Evolutionary conservation across 2,888 invertebrate genomes (phyloP).

Genomic region (Polyploca ridens): DNA sequence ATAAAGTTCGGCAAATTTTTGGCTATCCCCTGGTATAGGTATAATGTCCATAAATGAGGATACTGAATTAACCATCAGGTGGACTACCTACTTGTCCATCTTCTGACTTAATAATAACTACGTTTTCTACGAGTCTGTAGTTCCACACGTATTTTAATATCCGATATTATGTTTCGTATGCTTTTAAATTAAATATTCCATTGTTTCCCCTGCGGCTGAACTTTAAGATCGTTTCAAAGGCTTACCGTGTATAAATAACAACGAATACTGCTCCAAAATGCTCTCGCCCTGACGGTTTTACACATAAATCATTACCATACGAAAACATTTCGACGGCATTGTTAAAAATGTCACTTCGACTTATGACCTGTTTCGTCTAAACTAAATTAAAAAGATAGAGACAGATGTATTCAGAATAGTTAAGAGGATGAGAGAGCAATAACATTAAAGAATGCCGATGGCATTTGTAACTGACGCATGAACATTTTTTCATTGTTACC

Average conservation of each 20-base stretch:
- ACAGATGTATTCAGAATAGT: slow-evolving; percentile 51
- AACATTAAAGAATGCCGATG: slow-evolving; percentile 73
- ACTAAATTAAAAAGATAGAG: slow-evolving; percentile 74
- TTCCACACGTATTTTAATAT: slow-evolving; percentile 14
- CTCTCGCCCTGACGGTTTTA: slow-evolving; percentile 67
- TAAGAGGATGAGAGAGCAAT: slow-evolving; percentile 55
- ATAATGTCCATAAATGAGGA: too few relatives aligned
- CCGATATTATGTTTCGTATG: slow-evolving; percentile 26
- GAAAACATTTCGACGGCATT: slow-evolving; percentile 82
- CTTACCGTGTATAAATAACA: slow-evolving; percentile 65
- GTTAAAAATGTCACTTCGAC: slow-evolving; percentile 83
- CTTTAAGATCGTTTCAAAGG: slow-evolving; percentile 61
- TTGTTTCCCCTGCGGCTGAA: slow-evolving; percentile 60
- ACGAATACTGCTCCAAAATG: slow-evolving; percentile 67
- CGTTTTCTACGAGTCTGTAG: slow-evolving; percentile 10
- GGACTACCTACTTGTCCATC: too few relatives aligned
- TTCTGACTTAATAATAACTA: too few relatives aligned
- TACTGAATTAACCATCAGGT: too few relatives aligned
- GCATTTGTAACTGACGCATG: slow-evolving; percentile 30
- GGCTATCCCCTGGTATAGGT: too few relatives aligned
- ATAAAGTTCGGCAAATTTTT: too few relatives aligned
- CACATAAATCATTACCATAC: slow-evolving; percentile 84
- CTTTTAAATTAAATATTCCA: slow-evolving; percentile 56
- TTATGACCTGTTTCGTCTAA: slow-evolving; percentile 82
- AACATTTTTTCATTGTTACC: background rate